Conservation (phyloP, 2,113 vertebrate species). For the Cygnus atratus region DNA sequence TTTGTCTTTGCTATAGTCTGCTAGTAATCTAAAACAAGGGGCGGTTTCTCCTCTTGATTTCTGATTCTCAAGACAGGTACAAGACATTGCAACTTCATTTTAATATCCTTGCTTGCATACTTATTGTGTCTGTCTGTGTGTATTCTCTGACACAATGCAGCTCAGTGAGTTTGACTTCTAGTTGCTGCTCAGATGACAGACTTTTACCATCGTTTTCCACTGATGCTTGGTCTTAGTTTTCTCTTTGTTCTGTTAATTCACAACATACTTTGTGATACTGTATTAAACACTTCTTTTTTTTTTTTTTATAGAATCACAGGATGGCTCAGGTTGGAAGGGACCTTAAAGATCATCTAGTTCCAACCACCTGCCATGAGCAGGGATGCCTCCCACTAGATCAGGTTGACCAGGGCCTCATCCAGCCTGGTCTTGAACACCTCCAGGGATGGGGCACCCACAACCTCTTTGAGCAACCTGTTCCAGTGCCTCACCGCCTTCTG, state of each 20-base stretch:
- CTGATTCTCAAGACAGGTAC: neutral
- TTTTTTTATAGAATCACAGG: neutral
- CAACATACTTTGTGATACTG: neutral
- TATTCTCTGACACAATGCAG: neutral
- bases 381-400: too few relatives aligned
- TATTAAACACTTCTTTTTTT: neutral
- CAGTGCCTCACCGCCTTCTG: too few relatives aligned
- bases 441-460: too few relatives aligned
- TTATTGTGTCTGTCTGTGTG: neutral
- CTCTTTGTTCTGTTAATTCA: neutral
- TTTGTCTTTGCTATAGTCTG: neutral
- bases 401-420: too few relatives aligned
- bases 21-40: neutral
- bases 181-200: neutral
- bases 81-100: neutral
- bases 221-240: neutral
- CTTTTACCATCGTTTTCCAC: neutral
- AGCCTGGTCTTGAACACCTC: too few relatives aligned
- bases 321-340: too few relatives aligned
- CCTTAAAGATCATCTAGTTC: too few relatives aligned
- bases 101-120: neutral
- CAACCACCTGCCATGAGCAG: too few relatives aligned
- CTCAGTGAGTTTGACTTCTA: neutral
- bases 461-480: too few relatives aligned
- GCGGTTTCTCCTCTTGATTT: neutral